Evolutionary conservation across 2,113 vertebrate genomes (phyloP).

Genomic region (Pollimyrus isidori): DNA sequence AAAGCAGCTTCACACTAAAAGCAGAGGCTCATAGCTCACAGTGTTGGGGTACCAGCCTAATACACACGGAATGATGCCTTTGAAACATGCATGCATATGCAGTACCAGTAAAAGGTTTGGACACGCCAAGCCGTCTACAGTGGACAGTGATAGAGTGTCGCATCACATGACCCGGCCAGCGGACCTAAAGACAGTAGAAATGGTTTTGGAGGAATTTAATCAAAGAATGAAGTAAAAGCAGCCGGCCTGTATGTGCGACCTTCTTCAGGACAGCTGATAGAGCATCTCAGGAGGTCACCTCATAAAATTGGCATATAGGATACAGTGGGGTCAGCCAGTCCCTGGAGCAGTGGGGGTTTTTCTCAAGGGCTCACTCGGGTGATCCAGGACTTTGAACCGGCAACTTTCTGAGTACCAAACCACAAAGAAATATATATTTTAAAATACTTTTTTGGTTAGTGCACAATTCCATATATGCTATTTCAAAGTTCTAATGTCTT

Average conservation of each 20-base stretch:
- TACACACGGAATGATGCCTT: not conserved
- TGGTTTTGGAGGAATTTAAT: not conserved
- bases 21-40: not conserved
- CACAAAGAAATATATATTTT: not conserved
- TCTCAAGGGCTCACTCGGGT: not conserved
- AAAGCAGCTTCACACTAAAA: not conserved
- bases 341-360: not conserved
- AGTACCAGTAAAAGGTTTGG: not conserved
- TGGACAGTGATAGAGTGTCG: not conserved
- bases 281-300: not conserved
- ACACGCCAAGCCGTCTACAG: not conserved
- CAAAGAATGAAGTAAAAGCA: not conserved
- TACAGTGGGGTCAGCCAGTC: not conserved
- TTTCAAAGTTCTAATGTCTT: too few relatives aligned
- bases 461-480: too few relatives aligned
- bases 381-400: not conserved
- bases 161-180: not conserved
- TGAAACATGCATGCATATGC: not conserved
- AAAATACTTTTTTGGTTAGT: not conserved
- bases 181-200: not conserved
- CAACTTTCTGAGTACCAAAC: not conserved
- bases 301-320: not conserved
- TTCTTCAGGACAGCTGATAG: too few relatives aligned
- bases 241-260: not conserved
- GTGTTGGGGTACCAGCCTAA: not conserved